Percentiles rank a stretch among this genome's conserved stretches.
These are phyloP conservation scores for Ramazzottius varieornatus DNA, from an alignment of 2,888 invertebrate species.

Conservation along the genomic window DNA sequence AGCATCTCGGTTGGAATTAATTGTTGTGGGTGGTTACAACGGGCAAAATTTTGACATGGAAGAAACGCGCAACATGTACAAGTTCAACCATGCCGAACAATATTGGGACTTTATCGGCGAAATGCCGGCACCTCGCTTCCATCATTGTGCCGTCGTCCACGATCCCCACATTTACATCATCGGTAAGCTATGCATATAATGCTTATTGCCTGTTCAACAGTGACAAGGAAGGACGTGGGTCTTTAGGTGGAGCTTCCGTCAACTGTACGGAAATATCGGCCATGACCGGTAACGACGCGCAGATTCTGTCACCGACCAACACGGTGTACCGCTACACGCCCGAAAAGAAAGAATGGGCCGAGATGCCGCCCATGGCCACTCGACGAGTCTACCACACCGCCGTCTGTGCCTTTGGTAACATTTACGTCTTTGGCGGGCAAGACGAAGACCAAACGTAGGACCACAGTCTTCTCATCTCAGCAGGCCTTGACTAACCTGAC, in stretches of 20 bases:
- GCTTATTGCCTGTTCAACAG: no score
- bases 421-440: neutral
- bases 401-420: neutral
- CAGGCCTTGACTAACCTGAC: no score
- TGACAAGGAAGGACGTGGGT: no score
- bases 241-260: no score
- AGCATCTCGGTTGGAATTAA: no score
- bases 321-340: neutral
- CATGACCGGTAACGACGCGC: neutral
- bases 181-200: neutral
- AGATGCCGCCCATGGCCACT: neutral
- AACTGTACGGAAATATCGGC: no score
- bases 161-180: neutral
- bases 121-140: neutral
- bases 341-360: neutral
- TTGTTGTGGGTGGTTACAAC: neutral
- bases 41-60: neutral
- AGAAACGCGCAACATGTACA: neutral
- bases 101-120: neutral
- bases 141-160: neutral
- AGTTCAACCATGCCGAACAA: neutral
- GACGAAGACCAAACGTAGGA: neutral
- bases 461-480: no score
- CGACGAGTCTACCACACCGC: neutral
- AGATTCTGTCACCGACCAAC: neutral